Base-by-base conservation (phyloP, 2,113 vertebrate species). In the Microtus ochrogaster region DNA sequence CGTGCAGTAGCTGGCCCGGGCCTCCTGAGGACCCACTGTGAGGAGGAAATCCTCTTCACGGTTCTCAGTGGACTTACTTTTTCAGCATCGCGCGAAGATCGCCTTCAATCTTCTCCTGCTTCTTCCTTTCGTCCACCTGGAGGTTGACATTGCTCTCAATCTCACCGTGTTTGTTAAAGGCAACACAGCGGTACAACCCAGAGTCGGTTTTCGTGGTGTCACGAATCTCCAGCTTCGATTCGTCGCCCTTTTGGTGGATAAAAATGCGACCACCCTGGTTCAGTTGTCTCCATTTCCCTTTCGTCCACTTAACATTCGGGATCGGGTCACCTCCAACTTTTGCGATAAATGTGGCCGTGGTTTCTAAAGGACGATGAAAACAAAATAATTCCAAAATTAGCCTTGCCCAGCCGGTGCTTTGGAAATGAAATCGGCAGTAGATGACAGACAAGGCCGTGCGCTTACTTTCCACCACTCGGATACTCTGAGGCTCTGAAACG, bases 281-380 rank as follows among this genome's bases (percentile, higher is more conserved):
- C 89, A 99, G 97, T 72, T 99, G 99, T 77, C 99, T 99, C 99
- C 99, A 99, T 97, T 99, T 99, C 21, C 99, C 99, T 97, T 99
- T 99, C 97, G 99, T 99, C 99, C 99, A 99, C 96, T 99, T 99
- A 74, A 99, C 99, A 55, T 98, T 99, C 89, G 99, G 99, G 98
- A 99, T 99, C 11, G 99, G 99, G 96, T 99, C 99, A 12, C 99
- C 99, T 28, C 99, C 99, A 96, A 99, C 99, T 98, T 99, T 99
- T 88, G 99, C 99, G 88, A 99, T 99, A 98, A 99, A 99, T n/a
- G 98, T 99, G 95, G 99, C 99, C 4, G 98, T 98, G 21, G 99
- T 98, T 98, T 99, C 99, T 99, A 98, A 65, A 92, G 91, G 97
- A 76, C 66, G 95, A 97, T 87, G 88, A 97, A 89, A 96, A 66